Conservation (phyloP, 2,888 invertebrate species). For the Philhelius pedissequus region DNA sequence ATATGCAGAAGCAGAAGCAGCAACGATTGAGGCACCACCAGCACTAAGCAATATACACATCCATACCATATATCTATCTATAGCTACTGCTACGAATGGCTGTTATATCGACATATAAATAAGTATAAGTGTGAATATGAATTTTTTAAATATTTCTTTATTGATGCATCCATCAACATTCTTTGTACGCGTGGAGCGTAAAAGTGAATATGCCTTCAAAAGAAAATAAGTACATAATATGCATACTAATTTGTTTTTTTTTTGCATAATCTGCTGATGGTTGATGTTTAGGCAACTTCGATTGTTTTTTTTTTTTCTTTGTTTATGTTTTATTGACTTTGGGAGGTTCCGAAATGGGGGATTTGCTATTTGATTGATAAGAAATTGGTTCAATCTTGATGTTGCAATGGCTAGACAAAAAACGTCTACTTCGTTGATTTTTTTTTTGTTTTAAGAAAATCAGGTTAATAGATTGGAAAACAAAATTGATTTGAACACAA, state of each 20-base stretch:
- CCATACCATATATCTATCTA: too few relatives aligned
- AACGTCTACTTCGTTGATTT: too few relatives aligned
- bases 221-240: neutral
- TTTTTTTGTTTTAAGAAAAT: neutral
- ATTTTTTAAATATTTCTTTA: neutral
- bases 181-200: neutral
- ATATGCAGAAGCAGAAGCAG: slow-evolving; percentile 29
- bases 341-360: neutral
- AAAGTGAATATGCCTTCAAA: neutral
- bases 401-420: neutral
- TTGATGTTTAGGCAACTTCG: neutral
- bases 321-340: neutral
- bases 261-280: neutral
- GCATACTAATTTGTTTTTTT: neutral
- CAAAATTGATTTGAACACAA: neutral
- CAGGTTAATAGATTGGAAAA: neutral
- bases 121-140: neutral
- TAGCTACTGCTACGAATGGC: slow-evolving; percentile 37
- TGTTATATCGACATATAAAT: neutral
- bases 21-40: neutral
- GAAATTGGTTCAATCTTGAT: neutral
- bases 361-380: neutral
- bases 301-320: neutral
- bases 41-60: neutral
- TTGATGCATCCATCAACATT: neutral